These are phyloP conservation scores for Boulengeromyrus knoepffleri DNA, from an alignment of 2,113 vertebrate genomes.

Conservation along the genomic window DNA sequence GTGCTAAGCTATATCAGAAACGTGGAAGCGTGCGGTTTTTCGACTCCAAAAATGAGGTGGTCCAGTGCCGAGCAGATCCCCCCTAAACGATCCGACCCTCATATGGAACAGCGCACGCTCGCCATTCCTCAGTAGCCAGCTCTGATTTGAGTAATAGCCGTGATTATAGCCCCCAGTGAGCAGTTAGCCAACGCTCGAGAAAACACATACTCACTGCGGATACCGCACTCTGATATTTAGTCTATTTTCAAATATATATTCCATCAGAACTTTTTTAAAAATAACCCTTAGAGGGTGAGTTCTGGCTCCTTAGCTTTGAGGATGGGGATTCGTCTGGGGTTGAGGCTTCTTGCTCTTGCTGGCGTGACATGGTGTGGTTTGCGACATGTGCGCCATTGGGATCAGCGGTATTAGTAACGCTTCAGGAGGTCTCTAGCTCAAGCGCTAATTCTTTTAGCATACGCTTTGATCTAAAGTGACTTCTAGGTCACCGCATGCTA, in stretches of 20 bases:
- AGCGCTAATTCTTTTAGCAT: neutral
- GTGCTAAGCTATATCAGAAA: neutral
- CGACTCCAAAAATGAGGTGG: neutral
- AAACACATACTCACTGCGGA: slow-evolving; percentile 32
- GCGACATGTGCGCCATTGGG: neutral
- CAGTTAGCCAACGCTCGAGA: slow-evolving; percentile 13
- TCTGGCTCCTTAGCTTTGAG: slow-evolving; percentile 30
- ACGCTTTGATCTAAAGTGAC: neutral
- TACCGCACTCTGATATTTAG: slow-evolving; percentile 32
- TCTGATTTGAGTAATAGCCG: neutral
- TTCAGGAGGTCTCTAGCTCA: neutral
- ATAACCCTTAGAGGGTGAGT: slow-evolving; percentile 25
- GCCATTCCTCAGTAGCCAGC: neutral
- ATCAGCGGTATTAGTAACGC: neutral
- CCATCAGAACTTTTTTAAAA: slow-evolving; percentile 37
- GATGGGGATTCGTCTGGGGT: slow-evolving; percentile 40
- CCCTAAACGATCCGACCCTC: neutral
- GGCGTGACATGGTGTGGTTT: slow-evolving; percentile 35
- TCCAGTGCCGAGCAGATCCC: neutral
- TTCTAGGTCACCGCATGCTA: neutral
- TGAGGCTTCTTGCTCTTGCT: slow-evolving; percentile 16
- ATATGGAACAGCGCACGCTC: neutral
- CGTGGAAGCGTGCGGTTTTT: neutral
- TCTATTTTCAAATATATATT: slow-evolving; percentile 39
- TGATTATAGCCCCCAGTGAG: neutral